These are phyloP conservation scores for Engystomops pustulosus DNA, from an alignment of 2,113 vertebrate species.

Conservation along the genomic window DNA sequence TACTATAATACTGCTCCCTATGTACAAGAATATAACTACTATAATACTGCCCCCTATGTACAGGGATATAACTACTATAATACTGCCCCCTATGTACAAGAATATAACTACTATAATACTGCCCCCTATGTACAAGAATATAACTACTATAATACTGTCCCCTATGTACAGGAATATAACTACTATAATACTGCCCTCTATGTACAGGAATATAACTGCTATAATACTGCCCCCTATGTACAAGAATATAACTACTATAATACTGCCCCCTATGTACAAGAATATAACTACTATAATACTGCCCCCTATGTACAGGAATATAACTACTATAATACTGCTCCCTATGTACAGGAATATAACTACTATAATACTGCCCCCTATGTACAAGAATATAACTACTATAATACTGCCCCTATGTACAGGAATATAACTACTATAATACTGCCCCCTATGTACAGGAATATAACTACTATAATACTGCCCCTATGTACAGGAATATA, in stretches of 20 bases:
- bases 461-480: not conserved
- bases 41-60: too few relatives aligned
- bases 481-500: not conserved
- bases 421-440: too few relatives aligned
- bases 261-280: not conserved
- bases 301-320: not conserved
- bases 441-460: not conserved
- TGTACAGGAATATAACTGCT: too few relatives aligned
- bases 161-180: not conserved
- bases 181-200: not conserved
- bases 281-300: not conserved
- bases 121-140: not conserved
- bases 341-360: not conserved
- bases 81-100: not conserved
- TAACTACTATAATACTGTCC: not conserved
- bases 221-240: too few relatives aligned
- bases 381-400: too few relatives aligned
- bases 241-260: too few relatives aligned
- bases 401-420: too few relatives aligned
- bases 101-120: constrained; percentile 15
- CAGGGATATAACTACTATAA: too few relatives aligned
- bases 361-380: too few relatives aligned
- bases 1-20: too few relatives aligned
- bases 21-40: too few relatives aligned
- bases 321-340: not conserved